Evolutionary conservation across 2,113 vertebrate species (phyloP), one percentile per base, ranked within the genome.

Genomic region (Maccullochella peelii): DNA sequence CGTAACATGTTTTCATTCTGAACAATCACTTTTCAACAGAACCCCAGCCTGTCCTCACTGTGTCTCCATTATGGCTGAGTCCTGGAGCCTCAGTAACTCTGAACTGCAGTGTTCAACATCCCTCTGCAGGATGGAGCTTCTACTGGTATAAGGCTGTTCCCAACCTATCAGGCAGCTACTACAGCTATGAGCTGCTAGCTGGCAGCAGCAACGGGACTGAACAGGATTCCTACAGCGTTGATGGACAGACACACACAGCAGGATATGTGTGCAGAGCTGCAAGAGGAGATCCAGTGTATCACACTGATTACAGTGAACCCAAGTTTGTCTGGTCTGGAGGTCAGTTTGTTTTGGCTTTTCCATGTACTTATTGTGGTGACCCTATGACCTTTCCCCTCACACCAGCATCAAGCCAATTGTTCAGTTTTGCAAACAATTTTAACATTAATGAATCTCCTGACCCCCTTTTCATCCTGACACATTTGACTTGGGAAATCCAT

Each of bases 71-170:
- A 20, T 52, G 86, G 85, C 49, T 66, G 73, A 80, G 66, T 84
- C 83, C 78, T 72, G 89, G 84, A 83, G 84, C 62, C 76, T 78
- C 82, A 16, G 85, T 94, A 1, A 89, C 67, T 86, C 85, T 93
- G 55, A 89, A 0, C 14, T 93, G 93, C 83, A 23, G 72, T 8
- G 27, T 77, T 68, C 0, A 69, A 74, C n/a, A 1, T 16, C 30
- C 61, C 6, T 71, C 88, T 74, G 59, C 63, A 80, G 76, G 30
- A 27, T 88, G 59, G 84, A 89, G n/a, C 27, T 44, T 88, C 47
- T 68, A 36, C 75, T 88, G 83, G 81, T 92, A 79, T 77, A 83
- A 73, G 58, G 23, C 27, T 55, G 38, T 86, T 42, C 70, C 38
- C 15, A 30, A 65, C 8, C 57, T 0, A 42, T 6, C 54, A 25